Evolutionary conservation across 2,888 invertebrate genomes (phyloP).

Genomic region (Tigriopus californicus): DNA sequence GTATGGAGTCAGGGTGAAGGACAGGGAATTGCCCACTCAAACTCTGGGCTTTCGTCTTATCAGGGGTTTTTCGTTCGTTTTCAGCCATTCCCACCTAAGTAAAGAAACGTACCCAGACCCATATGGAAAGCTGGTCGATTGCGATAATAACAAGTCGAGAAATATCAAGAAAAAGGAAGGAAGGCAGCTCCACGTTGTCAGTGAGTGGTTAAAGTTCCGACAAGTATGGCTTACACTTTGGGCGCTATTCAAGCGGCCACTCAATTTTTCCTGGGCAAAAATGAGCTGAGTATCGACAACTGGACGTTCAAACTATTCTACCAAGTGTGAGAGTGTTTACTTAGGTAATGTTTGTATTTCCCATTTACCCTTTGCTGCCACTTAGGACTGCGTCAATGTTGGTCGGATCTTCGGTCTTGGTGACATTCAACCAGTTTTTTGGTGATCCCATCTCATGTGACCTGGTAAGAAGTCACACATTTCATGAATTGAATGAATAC

Average conservation of each 20-base stretch:
- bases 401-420: neutral
- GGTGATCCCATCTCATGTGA: slow-evolving; percentile 12
- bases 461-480: too few species aligned
- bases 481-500: too few species aligned
- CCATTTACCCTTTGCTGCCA: neutral
- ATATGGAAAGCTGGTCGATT: too few species aligned
- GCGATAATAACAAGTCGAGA: too few species aligned
- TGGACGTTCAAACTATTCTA: slow-evolving; percentile 15
- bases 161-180: too few species aligned
- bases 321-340: slow-evolving; percentile 1
- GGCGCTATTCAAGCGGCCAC: neutral
- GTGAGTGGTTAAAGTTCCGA: neutral
- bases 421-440: slow-evolving; percentile 9
- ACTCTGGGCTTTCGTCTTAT: too few species aligned
- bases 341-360: neutral
- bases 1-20: too few species aligned
- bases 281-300: slow-evolving; percentile 6
- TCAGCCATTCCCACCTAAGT: too few species aligned
- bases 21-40: too few species aligned
- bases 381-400: slow-evolving; percentile 1
- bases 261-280: neutral
- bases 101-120: too few species aligned
- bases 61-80: too few species aligned
- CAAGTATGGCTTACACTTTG: slow-evolving; percentile 5
- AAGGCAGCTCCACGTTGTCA: too few species aligned